Evolutionary conservation across 1,140 invertebrate genomes (phyloP), one percentile per base, ranked within the genome.

Genomic region (Cydia splendana): DNA sequence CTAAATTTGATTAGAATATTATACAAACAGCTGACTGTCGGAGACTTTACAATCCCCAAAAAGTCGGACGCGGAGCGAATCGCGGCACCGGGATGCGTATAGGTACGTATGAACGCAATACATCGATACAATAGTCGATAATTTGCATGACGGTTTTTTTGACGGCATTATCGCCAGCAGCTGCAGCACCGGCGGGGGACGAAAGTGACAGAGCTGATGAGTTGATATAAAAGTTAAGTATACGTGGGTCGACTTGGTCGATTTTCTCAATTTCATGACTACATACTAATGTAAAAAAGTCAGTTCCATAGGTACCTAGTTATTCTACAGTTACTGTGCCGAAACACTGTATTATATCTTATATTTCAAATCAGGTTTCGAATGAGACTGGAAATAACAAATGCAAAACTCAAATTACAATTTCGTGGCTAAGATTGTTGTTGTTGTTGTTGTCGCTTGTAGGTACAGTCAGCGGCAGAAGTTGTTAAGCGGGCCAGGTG

Each of bases 81-180:
- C 84, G 76, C 20, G 82, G 85, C 85, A 30, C 69, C 86, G 87
- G 85, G 88, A 89, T 81, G 86, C 82, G 86, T 87, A 84, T 86
- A 85, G 85, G 81, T 78, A 80, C 77, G 45, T 71, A 71, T 38
- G 30, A 71, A 77, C 77, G 87, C 88, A 88, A 91, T 89, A 85
- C 84, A 75, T 79, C 78, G 82, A 80, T 83, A 91, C 89, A 93
- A 91, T 87, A 85, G 80, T 85, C 80, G 80, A 90, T 93, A 91
- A 93, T 93, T 93, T 91, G 91, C 91, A 92, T 93, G 91, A 93
- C 91, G 88, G 78, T 82, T 92, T 91, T 92, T 91, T 91, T 88
- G 34, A 87, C 80, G 76, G 75, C 77, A 86, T 88, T 89, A 86
- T 88, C 83, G 82, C 80, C 81, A 78, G 82, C 91, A 91, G 90